phyloP scores from a whole-genome alignment of 2,113 vertebrate genomes.

The Grammomys surdaster region DNA sequence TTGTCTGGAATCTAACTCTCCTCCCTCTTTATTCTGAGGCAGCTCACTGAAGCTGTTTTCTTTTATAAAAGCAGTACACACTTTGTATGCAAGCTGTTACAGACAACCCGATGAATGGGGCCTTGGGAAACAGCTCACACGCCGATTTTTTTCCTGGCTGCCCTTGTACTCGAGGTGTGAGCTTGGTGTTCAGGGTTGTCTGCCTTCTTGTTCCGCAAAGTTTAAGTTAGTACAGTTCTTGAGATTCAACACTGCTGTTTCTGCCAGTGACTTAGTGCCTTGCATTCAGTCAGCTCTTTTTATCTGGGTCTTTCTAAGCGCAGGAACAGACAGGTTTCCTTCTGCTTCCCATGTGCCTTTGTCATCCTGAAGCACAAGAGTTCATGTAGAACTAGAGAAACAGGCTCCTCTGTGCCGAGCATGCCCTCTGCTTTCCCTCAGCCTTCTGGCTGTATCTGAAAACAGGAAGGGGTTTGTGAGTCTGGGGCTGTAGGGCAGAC shows the following conservation, averaged over 20 bases:
- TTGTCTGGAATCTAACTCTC: background rate
- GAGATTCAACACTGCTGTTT: background rate
- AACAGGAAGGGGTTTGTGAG: conserved; percentile 1
- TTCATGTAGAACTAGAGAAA: conserved; percentile 19
- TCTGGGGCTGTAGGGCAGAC: background rate
- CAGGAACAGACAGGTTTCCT: background rate
- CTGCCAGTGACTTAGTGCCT: background rate
- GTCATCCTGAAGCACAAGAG: background rate
- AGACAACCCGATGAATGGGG: background rate
- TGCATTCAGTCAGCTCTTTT: background rate
- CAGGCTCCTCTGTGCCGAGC: background rate
- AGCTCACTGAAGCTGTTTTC: conserved; percentile 1
- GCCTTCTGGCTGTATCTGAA: background rate
- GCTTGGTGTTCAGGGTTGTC: background rate
- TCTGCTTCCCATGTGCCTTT: background rate
- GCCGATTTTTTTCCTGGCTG: background rate
- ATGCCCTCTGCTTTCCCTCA: background rate
- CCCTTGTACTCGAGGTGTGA: background rate
- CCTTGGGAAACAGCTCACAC: background rate
- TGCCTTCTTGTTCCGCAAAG: background rate
- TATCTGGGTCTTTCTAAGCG: conserved; percentile 30
- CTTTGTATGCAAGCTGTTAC: background rate
- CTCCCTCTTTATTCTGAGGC: background rate
- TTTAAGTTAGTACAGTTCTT: background rate
- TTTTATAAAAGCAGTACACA: background rate